phyloP scores from a whole-genome alignment of 2,113 vertebrate genomes.

The Pristiophorus japonicus region DNA sequence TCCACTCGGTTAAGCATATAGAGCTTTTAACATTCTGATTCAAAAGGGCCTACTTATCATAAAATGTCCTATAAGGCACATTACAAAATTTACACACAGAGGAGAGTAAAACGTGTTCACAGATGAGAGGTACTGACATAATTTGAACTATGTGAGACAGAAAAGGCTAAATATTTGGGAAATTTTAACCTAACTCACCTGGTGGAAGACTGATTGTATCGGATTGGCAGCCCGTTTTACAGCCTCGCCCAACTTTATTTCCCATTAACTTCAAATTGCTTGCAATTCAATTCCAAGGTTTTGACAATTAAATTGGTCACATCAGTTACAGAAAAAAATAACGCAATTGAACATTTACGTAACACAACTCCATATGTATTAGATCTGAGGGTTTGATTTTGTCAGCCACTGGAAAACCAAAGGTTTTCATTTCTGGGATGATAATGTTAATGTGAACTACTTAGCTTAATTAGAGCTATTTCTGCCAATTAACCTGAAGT shows the following conservation, averaged over 20 bases:
- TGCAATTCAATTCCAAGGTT: not conserved
- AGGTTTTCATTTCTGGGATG: not conserved
- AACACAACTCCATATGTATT: not conserved
- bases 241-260: not conserved
- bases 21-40: not conserved
- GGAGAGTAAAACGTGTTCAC: not conserved
- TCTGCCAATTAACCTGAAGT: not conserved
- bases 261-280: not conserved
- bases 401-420: not conserved
- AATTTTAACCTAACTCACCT: not conserved
- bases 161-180: not conserved
- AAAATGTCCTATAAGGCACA: no score
- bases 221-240: not conserved
- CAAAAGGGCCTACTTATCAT: not conserved
- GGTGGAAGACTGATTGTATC: not conserved
- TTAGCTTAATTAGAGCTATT: not conserved
- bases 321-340: not conserved
- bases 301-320: not conserved
- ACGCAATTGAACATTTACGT: not conserved
- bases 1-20: not conserved
- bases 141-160: not conserved
- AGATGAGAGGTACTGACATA: not conserved
- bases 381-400: not conserved
- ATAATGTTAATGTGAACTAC: not conserved
- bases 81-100: not conserved